These are phyloP conservation scores for Congeria kusceri DNA, from an alignment of 2,888 invertebrate species.

Conservation along the genomic window DNA sequence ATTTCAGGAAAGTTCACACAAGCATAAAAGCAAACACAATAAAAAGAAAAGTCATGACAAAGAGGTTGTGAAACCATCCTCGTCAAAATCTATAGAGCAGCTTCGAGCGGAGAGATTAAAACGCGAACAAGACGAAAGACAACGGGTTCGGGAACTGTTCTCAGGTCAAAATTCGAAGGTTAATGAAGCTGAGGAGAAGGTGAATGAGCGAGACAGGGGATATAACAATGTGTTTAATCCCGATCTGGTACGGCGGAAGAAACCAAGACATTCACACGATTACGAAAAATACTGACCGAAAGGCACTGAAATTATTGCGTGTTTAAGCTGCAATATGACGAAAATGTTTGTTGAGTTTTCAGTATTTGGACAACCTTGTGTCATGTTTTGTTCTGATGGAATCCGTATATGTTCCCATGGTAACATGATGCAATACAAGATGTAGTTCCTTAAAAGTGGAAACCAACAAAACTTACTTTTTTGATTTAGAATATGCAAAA, in stretches of 20 bases:
- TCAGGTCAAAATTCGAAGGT: slow-evolving; percentile 87
- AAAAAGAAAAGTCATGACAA: slow-evolving; percentile 82
- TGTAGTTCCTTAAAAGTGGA: too few species aligned
- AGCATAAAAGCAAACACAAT: slow-evolving; percentile 58
- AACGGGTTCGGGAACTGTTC: slow-evolving; percentile 90
- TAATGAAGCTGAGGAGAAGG: slow-evolving; percentile 44
- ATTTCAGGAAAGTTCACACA: slow-evolving; percentile 69
- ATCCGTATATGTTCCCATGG: too few species aligned
- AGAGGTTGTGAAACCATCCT: slow-evolving; percentile 72
- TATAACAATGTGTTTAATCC: slow-evolving; percentile 99
- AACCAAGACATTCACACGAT: slow-evolving; percentile 35
- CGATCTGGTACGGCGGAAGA: slow-evolving; percentile 83
- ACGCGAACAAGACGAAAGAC: slow-evolving; percentile 92
- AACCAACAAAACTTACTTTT: too few species aligned
- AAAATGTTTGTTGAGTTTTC: too few species aligned
- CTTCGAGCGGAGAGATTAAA: slow-evolving; percentile 92
- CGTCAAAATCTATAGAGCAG: slow-evolving; percentile 87
- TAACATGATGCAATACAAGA: too few species aligned
- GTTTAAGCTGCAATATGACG: too few species aligned
- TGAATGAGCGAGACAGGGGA: slow-evolving; percentile 89
- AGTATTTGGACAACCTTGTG: too few species aligned
- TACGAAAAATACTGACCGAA: background rate
- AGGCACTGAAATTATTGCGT: too few species aligned
- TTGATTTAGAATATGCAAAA: too few species aligned
- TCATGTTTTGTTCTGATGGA: too few species aligned